phyloP scores from a whole-genome alignment of 2,888 invertebrate genomes.

The Bedellia somnulentella region DNA sequence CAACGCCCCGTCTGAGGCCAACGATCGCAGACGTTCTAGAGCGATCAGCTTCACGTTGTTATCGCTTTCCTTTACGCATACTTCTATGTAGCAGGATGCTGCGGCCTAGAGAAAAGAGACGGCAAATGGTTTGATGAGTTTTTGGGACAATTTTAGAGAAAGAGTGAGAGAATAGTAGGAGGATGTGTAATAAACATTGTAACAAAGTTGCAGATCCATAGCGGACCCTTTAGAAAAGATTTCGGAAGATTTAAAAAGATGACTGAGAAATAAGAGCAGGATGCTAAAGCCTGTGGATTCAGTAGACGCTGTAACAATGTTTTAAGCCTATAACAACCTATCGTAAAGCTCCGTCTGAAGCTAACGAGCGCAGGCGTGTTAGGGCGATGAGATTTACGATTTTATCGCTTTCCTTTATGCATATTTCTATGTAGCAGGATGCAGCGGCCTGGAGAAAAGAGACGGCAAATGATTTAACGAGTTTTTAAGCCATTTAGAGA shows the following conservation, averaged over 20 bases:
- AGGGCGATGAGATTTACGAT: slow-evolving; percentile 99
- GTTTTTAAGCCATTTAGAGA: not conserved
- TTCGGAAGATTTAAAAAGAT: too few species aligned
- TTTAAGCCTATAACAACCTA: slow-evolving; percentile 98
- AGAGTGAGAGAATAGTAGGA: too few species aligned
- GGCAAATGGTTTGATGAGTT: not conserved
- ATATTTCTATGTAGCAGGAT: slow-evolving; percentile 96
- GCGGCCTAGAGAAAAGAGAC: slow-evolving; percentile 78
- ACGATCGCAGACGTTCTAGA: slow-evolving; percentile 85
- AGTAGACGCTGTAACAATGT: too few species aligned
- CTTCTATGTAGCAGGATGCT: slow-evolving; percentile 96
- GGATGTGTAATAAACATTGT: too few species aligned
- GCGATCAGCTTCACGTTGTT: slow-evolving; percentile 99
- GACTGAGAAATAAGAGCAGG: too few species aligned
- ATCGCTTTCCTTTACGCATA: slow-evolving; percentile 99
- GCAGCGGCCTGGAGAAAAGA: slow-evolving; percentile 89
- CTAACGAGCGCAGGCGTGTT: slow-evolving; percentile 86
- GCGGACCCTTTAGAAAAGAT: too few species aligned
- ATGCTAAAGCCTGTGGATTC: too few species aligned
- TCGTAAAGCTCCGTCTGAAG: slow-evolving; percentile 75
- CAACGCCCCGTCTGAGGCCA: slow-evolving; percentile 77
- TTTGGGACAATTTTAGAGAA: not conserved
- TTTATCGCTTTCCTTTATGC: slow-evolving; percentile 99
- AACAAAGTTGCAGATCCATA: too few species aligned
- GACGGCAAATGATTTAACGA: not conserved